phyloP scores from a whole-genome alignment of 2,797 vertebrate species.

The Tadarida brasiliensis region DNA sequence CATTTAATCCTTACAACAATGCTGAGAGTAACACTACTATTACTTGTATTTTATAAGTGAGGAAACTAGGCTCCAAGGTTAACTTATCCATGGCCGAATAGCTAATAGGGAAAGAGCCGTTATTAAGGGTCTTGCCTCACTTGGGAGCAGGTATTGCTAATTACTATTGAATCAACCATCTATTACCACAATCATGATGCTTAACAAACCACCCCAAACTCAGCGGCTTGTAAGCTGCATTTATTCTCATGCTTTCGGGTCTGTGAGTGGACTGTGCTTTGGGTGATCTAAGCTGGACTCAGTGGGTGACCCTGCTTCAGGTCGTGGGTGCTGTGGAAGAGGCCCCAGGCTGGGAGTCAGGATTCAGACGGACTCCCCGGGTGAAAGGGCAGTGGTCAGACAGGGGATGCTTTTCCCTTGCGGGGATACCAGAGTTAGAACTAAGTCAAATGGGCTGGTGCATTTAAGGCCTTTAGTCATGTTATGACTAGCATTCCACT shows the following conservation, averaged over 20 bases:
- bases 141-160: not conserved
- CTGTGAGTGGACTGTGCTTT: not conserved
- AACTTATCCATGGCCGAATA: not conserved
- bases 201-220: not conserved
- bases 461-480: not conserved
- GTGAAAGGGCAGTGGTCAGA: not conserved
- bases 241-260: not conserved
- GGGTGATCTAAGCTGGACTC: not conserved
- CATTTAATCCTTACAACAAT: not conserved
- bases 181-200: not conserved
- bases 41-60: not conserved
- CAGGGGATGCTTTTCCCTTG: not conserved
- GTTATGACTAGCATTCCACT: not conserved
- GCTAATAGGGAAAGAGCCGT: not conserved
- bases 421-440: not conserved
- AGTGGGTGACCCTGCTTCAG: not conserved
- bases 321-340: not conserved
- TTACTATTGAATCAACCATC: not conserved
- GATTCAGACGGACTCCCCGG: not conserved
- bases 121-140: not conserved
- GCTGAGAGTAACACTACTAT: not conserved
- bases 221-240: not conserved
- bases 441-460: not conserved
- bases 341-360: not conserved
- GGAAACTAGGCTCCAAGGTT: not conserved